Evolutionary conservation across 2,888 invertebrate species (phyloP).

Genomic region (Sesamia inferens): DNA sequence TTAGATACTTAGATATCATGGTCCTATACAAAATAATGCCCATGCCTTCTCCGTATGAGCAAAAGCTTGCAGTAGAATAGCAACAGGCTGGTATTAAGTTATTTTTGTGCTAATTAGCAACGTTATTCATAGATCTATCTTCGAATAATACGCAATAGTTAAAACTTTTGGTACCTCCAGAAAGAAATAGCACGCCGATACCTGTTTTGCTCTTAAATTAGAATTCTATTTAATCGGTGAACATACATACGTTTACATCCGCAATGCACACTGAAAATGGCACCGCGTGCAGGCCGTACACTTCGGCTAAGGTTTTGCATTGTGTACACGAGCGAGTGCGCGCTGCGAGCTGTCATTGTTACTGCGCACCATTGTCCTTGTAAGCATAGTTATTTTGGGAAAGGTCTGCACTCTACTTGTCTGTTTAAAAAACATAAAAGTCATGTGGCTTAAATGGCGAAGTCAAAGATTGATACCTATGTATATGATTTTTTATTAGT

Average conservation of each 20-base stretch:
- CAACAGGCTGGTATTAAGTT: not conserved
- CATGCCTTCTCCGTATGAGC: not conserved
- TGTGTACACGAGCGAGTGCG: slow-evolving; percentile 37
- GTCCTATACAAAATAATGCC: not conserved
- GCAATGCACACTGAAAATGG: slow-evolving; percentile 22
- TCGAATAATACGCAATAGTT: not conserved
- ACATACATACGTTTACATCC: not conserved
- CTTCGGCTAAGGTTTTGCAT: slow-evolving; percentile 33
- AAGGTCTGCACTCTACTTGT: slow-evolving; percentile 34
- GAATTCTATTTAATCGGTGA: slow-evolving; percentile 1
- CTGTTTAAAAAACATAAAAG: slow-evolving; percentile 25
- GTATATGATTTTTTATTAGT: not conserved
- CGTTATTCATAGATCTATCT: not conserved
- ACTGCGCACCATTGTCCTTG: slow-evolving; percentile 50
- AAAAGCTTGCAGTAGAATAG: not conserved
- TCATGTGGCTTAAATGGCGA: not conserved
- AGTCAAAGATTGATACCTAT: not conserved
- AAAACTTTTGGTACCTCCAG: too few relatives aligned
- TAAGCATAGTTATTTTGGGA: slow-evolving; percentile 51
- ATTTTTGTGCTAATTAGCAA: not conserved
- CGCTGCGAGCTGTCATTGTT: slow-evolving; percentile 55
- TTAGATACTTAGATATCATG: not conserved
- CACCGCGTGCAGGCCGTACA: slow-evolving; percentile 10
- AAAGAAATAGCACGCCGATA: not conserved
- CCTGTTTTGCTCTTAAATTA: not conserved